Evolutionary conservation across 2,888 invertebrate genomes (phyloP).

Genomic region (Hydriomena furcata): DNA sequence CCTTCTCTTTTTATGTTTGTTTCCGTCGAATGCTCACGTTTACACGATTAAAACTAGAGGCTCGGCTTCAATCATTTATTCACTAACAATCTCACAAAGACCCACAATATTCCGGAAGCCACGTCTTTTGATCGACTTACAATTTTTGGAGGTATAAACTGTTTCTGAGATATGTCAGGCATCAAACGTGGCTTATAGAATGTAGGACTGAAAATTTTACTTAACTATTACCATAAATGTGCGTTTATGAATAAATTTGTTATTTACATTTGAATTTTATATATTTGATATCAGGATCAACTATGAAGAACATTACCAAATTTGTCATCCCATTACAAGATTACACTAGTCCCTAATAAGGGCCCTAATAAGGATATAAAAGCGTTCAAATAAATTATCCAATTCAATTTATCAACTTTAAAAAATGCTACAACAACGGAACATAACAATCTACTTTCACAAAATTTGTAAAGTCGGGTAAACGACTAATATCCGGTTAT

Average conservation of each 20-base stretch:
- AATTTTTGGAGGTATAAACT: constrained; percentile 23
- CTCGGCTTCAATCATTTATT: constrained; percentile 60
- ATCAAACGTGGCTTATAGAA: constrained; percentile 41
- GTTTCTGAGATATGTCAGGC: constrained; percentile 24
- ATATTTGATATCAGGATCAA: constrained; percentile 47
- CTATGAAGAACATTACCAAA: constrained; percentile 49
- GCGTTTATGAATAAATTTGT: constrained; percentile 65
- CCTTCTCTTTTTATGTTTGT: constrained; percentile 41
- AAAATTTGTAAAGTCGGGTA: constrained; percentile 62
- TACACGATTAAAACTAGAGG: constrained; percentile 42
- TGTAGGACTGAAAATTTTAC: constrained; percentile 47
- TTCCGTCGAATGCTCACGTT: constrained; percentile 39
- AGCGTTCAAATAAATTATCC: constrained; percentile 59
- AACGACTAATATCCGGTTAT: constrained; percentile 69
- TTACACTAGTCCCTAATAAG: constrained; percentile 51
- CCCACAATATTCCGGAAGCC: constrained; percentile 44
- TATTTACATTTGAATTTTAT: constrained; percentile 60
- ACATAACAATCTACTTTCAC: constrained; percentile 57
- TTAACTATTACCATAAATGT: constrained; percentile 61
- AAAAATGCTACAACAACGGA: constrained; percentile 65
- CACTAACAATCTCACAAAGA: constrained; percentile 62
- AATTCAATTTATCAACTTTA: constrained; percentile 53
- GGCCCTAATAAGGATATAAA: constrained; percentile 56
- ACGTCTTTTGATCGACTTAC: constrained; percentile 38
- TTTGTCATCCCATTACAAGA: constrained; percentile 36